These are phyloP conservation scores for Suricata suricatta DNA, from an alignment of 2,113 vertebrate species.

Conservation along the genomic window DNA sequence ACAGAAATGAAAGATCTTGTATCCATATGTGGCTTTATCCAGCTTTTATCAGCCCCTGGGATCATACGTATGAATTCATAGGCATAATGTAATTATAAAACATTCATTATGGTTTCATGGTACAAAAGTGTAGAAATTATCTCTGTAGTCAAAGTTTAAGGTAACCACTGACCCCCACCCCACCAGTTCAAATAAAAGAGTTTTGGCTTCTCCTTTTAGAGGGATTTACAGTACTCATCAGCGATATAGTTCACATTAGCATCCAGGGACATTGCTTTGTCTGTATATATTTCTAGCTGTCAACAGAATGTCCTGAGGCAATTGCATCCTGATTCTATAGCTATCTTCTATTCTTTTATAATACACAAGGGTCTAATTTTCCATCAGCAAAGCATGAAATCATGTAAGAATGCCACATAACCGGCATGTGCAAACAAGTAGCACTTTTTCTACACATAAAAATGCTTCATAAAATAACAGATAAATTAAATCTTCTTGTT, in stretches of 20 bases:
- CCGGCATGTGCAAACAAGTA: slow-evolving; percentile 91
- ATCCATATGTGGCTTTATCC: slow-evolving; percentile 52
- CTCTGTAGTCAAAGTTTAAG: slow-evolving; percentile 70
- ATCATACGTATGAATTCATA: slow-evolving; percentile 54
- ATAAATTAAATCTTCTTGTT: slow-evolving; percentile 89
- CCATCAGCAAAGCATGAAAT: slow-evolving; percentile 99
- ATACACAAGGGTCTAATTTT: slow-evolving; percentile 96
- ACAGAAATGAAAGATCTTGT: slow-evolving; percentile 39
- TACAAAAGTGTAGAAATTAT: slow-evolving; percentile 65
- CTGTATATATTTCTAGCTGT: slow-evolving; percentile 97
- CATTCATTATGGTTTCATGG: slow-evolving; percentile 66
- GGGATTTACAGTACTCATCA: slow-evolving; percentile 91
- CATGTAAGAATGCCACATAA: slow-evolving; percentile 94
- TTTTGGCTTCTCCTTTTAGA: slow-evolving; percentile 83
- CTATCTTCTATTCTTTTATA: slow-evolving; percentile 92
- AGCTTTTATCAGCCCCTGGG: slow-evolving; percentile 21
- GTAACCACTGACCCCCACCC: not conserved
- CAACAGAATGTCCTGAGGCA: slow-evolving; percentile 97
- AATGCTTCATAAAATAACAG: slow-evolving; percentile 92
- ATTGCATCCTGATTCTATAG: slow-evolving; percentile 92
- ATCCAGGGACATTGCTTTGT: slow-evolving; percentile 93
- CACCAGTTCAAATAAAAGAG: slow-evolving; percentile 76
- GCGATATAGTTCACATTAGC: slow-evolving; percentile 95
- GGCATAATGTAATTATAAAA: slow-evolving; percentile 75
- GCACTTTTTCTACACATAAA: slow-evolving; percentile 88